Base-by-base conservation (phyloP, 35 echinoderm and acorn worm genomes). In the Strongylocentrotus purpuratus region DNA sequence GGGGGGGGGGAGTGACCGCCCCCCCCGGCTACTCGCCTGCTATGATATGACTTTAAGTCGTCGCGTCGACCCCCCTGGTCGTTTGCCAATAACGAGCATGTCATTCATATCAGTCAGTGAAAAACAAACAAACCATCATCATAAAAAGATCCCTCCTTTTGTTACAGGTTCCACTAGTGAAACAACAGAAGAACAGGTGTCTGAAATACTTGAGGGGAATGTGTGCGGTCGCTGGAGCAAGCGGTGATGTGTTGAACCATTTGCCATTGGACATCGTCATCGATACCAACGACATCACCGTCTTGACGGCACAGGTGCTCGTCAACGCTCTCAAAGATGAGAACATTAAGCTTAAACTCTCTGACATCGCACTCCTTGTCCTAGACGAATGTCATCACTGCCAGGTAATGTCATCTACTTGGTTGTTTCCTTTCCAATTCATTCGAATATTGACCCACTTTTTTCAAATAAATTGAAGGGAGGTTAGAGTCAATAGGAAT, bases 311-410 rank as follows among this genome's bases (percentile, higher is more conserved):
- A 22, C 97, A 97, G 94, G 96, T 97, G 33, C 90, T 97, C 31
- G 97, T 89, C 2, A 97, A 97, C 92, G 94, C 95, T 7, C 65
- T 97, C 7, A 93, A 58, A 58, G 94, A 85, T 31, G 61, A 85
- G 45, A 28, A 55, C 58, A 61, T 93, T 6, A 18, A 47, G 31
- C 46, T 97, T 50, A 94, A 85, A 32, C 94, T 97, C 17, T 96
- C 97, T 15, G 28, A 96, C 32, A 95, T 97, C 86, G 95, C 88
- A 25, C 90, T 97, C 45, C 94, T 97, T 32, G 93, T 97, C 33
- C 55, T 97, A 14, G 97, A 97, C 85, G 97, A 97, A 85, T 97
- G 97, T 33, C 97, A 97, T 93, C 94, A 96, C 71, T 97, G 96
- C 50, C 96, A 97, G 95, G 96, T 97, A 94, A 95, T 28, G 5